Evolutionary conservation across 2,113 vertebrate species (phyloP).

Genomic region (Anser brachyrhynchus): DNA sequence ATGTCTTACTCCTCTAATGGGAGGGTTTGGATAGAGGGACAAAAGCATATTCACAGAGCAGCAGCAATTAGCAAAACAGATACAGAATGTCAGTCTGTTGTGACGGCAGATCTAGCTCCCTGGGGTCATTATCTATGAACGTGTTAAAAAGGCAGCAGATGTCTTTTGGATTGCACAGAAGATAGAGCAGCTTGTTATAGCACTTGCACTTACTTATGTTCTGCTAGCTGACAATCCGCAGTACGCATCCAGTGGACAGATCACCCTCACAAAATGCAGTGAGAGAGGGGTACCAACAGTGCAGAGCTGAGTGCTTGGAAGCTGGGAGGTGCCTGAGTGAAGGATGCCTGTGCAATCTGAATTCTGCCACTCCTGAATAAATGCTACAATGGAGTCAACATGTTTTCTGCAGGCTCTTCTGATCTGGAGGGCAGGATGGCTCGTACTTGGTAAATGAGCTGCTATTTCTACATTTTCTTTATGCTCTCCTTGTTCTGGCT

Average conservation of each 20-base stretch:
- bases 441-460: not conserved
- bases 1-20: not conserved
- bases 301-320: not conserved
- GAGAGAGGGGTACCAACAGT: not conserved
- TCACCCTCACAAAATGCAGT: not conserved
- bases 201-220: not conserved
- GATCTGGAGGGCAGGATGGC: not conserved
- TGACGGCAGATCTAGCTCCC: constrained; percentile 28
- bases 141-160: constrained; percentile 57
- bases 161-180: constrained; percentile 13
- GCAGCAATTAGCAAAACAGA: constrained; percentile 48
- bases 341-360: not conserved
- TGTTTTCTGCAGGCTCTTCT: not conserved
- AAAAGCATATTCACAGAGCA: constrained; percentile 34
- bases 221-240: not conserved
- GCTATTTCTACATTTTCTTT: not conserved
- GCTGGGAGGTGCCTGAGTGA: not conserved
- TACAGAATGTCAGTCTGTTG: constrained; percentile 43
- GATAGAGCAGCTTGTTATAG: constrained; percentile 29
- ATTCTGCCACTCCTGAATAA: not conserved
- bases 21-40: constrained; percentile 8
- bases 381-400: not conserved
- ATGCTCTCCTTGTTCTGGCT: not conserved
- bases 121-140: constrained; percentile 4
- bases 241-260: not conserved